Evolutionary conservation across 2,113 vertebrate genomes (phyloP), one percentile per base, ranked within the genome.

Genomic region (Engraulis encrasicolus): DNA sequence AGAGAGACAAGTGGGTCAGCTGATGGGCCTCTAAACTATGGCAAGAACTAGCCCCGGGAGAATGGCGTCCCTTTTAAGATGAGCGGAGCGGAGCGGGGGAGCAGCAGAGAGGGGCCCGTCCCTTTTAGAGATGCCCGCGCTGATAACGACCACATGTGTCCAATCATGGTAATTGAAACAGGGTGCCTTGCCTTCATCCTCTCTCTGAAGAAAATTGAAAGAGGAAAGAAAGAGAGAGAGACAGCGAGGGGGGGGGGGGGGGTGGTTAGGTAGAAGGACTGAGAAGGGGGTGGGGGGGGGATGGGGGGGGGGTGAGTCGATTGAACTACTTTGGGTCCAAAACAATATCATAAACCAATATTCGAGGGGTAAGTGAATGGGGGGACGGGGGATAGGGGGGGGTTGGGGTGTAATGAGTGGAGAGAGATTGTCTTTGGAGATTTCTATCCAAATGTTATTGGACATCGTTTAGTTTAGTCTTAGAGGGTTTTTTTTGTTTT

Each of bases 81-180:
- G 90, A 91, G 93, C 93, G 92, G 94, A 89, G 85, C 86, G 15
- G 6, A 88, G 89, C 89, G 94, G 91, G 88, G 78, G 50, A 1
- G 12, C 50, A 52, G 50, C 50, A 12, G 2, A 52, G 50, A n/a
- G n/a, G 40, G 40, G 40, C 4, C 17, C 66, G 27, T 23, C 34
- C 66, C 66, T 36, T 15, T 5, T 15, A 4, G 31, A 89, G 90
- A 93, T 91, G 89, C 87, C 88, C 83, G 87, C 5, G 74, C 86
- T 90, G 91, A 91, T 90, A 90, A 85, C 74, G 78, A 87, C 88
- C 91, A 92, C 89, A 89, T 93, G 89, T 87, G 84, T 91, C 89
- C 87, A 85, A 93, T 91, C 91, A 91, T 54, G 71, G 86, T 93
- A 93, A 93, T 89, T 90, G 90, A 92, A 92, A 89, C 91, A 90